Evolutionary conservation across 2,113 vertebrate genomes (phyloP), one percentile per base, ranked within the genome.

Genomic region (Nothobranchius furzeri): DNA sequence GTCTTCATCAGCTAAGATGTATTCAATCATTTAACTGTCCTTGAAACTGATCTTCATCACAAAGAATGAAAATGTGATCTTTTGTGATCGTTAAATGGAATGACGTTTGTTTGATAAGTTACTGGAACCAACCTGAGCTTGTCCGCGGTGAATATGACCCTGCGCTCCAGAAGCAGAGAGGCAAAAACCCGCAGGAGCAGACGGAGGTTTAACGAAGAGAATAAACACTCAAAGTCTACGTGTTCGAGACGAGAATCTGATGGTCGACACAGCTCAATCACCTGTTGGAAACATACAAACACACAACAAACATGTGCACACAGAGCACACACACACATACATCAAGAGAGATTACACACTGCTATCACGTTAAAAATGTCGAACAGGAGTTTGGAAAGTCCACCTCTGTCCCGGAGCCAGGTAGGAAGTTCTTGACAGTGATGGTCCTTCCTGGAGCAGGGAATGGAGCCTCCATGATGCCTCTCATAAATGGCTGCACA

Each of bases 401-500:
- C 80, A 98, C 97, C 94, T 98, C 97, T 15, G 95, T 99, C 66
- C 97, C 97, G 7, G 96, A 97, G 43, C 97, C 96, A 4, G 96
- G 97, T 53, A 99, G 88, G 82, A 98, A 99, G 91, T 96, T 99
- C 87, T 96, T 99, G 85, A 99, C 94, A 7, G 92, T 88, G 79
- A 99, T 96, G 0, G 95, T 99, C 61, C 95, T 91, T 36, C 97
- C 96, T 64, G 96, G 92, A 64, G 96, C 96, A 12, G 97, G 96
- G 79, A 99, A 98, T 6, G 97, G 96, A 60, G 97, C 97, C 72
- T 99, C 97, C 95, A 99, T 96, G 65, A 99, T 95, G 47, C 95
- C 96, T 80, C 97, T 95, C 96, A 99, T 99, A 64, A 99, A 96
- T 40, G 97, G 97, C 90, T 99, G 97, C 55, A 99, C 97, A 81